Base-by-base conservation (phyloP, 2,113 vertebrate species). In the Ardeotis arabs region DNA sequence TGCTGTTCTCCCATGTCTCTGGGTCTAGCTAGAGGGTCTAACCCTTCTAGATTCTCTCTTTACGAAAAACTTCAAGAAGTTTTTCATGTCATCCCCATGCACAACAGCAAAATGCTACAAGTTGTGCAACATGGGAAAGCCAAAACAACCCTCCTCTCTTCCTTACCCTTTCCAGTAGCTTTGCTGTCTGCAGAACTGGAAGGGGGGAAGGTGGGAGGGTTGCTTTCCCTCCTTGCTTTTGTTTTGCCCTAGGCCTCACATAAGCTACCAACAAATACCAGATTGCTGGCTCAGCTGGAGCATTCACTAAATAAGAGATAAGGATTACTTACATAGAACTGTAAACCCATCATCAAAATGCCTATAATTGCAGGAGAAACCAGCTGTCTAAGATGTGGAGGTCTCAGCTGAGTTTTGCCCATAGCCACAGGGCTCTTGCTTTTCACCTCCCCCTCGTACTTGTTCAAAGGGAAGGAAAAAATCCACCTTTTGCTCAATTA, bases 321-420 rank as follows among this genome's bases (percentile, higher is more conserved):
- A 92, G 89, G 78, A 95, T 96, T 95, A 95, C 80, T 90, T 95
- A 80, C 35, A 87, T 6, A 84, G 78, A 95, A 90, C 49, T 85
- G 70, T 81, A 96, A 96, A 89, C 83, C 89, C 86, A 78, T 93
- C 85, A 96, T 94, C 96, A 89, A 95, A 97, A 95, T n/a, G 64
- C 70, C 74, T 89, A 12, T 89, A 95, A 97, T 87, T 93, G 91
- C 85, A 59, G 73, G 52, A 91, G 69, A 95, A 96, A 73, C 28
- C 94, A 97, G 96, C 87, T 97, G 83, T 92, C 87, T 87, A 93
- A 87, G 91, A 94, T 17, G 60, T 9, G 5, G 37, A 85, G 41
- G 39, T 79, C 72, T 86, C 85, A 50, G 87, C 16, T 78, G 74
- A 73, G n/a, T 67, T 90, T 74, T 85, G 55, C 59, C 33, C 41